phyloP scores from a whole-genome alignment of 2,113 vertebrate species.

The Fregetta grallaria region DNA sequence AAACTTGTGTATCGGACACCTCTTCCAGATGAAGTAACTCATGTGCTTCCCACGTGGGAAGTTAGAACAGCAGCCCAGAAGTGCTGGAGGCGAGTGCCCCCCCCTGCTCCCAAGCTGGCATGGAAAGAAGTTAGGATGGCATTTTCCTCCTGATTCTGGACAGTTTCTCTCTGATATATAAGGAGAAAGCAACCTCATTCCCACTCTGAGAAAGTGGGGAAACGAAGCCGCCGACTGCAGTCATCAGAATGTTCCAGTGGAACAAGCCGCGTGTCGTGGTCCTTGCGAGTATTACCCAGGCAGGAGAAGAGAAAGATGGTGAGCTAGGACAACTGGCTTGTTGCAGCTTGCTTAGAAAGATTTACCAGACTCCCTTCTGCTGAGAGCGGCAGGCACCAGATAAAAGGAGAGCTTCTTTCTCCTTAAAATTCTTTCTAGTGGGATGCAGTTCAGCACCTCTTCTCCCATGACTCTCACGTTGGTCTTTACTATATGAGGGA shows the following conservation, averaged over 20 bases:
- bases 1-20: background rate
- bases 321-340: background rate
- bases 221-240: background rate
- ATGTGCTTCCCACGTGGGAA: rapidly evolving
- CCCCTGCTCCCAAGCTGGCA: background rate
- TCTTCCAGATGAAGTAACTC: background rate
- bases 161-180: background rate
- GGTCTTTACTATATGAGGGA: background rate
- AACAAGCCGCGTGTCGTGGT: rapidly evolving
- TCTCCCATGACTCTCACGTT: rapidly evolving
- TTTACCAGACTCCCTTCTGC: background rate
- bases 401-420: background rate
- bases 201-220: background rate
- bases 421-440: background rate
- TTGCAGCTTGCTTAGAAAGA: background rate
- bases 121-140: background rate
- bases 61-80: background rate
- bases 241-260: background rate
- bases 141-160: background rate
- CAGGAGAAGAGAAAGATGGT: background rate
- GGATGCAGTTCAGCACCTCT: background rate
- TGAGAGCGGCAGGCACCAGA: background rate
- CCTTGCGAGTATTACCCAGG: background rate
- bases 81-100: rapidly evolving
- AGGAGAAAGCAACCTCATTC: background rate